A percentile compares a stretch with the other conserved stretches of the same genome.
Evolutionary conservation across 64 coral and sea anemone species (phyloP).

Genomic region (Platygyra sinensis): DNA sequence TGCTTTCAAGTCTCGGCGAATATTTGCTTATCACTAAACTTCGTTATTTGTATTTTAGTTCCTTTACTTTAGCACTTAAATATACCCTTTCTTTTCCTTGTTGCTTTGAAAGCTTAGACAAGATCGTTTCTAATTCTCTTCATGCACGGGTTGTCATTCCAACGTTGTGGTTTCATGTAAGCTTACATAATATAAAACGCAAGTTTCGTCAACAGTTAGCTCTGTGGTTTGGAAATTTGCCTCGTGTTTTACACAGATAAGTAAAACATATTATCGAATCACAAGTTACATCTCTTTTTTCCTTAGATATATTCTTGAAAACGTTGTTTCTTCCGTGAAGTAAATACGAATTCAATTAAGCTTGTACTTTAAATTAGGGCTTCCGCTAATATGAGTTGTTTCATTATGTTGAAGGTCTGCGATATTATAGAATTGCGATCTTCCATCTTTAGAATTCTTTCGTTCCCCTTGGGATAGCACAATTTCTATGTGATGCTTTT

Average conservation of each 20-base stretch:
- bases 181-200: neutral
- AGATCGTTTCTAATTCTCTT: neutral
- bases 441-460: neutral
- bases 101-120: neutral
- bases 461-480: neutral
- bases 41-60: neutral
- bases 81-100: neutral
- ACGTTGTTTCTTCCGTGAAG: neutral
- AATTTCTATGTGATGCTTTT: neutral
- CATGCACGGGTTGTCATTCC: neutral
- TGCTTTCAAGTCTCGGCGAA: too few relatives aligned
- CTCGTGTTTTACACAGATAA: neutral
- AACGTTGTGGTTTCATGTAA: neutral
- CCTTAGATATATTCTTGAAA: neutral
- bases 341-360: neutral
- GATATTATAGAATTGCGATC: neutral
- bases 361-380: neutral
- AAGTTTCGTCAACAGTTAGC: neutral
- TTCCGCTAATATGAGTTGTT: neutral
- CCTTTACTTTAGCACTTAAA: neutral
- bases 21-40: neutral
- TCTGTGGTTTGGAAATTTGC: constrained; percentile 41
- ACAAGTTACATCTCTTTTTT: neutral
- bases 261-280: neutral
- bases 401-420: neutral